Percentiles rank a stretch among this genome's conserved stretches.
These are phyloP conservation scores for Gambelia wislizenii DNA, from an alignment of 2,797 vertebrate species.

Conservation along the genomic window DNA sequence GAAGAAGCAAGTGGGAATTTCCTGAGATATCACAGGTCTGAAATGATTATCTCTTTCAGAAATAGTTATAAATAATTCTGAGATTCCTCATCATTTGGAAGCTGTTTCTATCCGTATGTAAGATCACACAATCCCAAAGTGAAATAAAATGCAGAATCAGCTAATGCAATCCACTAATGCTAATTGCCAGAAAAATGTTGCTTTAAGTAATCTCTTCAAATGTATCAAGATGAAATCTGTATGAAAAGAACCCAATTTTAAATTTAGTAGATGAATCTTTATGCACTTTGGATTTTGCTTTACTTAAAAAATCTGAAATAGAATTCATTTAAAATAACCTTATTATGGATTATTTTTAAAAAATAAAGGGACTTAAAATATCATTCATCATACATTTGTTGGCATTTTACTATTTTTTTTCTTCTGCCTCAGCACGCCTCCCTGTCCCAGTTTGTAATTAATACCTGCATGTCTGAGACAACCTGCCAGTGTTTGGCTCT, in stretches of 20 bases:
- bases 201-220: constrained; percentile 24
- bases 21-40: background rate
- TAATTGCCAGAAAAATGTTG: background rate
- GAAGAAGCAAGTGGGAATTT: background rate
- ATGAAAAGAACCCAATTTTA: constrained; percentile 43
- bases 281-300: constrained; percentile 29
- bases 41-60: background rate
- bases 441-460: constrained; percentile 63
- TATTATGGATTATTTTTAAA: constrained; percentile 33
- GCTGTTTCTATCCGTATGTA: constrained; percentile 8
- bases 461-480: constrained; percentile 13
- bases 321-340: constrained; percentile 47
- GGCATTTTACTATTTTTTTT: constrained; percentile 58
- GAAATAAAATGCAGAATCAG: constrained; percentile 31
- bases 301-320: constrained; percentile 17
- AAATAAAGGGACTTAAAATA: constrained; percentile 48
- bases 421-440: constrained; percentile 25
- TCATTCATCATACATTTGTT: constrained; percentile 34
- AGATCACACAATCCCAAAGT: constrained; percentile 13
- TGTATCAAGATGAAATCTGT: background rate
- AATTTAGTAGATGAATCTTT: constrained; percentile 23
- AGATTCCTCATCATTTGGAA: constrained; percentile 10
- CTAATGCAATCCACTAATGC: background rate
- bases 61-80: constrained; percentile 3
- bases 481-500: background rate